phyloP scores from a whole-genome alignment of 1,140 invertebrate species.

The Parapsyche elsis region DNA sequence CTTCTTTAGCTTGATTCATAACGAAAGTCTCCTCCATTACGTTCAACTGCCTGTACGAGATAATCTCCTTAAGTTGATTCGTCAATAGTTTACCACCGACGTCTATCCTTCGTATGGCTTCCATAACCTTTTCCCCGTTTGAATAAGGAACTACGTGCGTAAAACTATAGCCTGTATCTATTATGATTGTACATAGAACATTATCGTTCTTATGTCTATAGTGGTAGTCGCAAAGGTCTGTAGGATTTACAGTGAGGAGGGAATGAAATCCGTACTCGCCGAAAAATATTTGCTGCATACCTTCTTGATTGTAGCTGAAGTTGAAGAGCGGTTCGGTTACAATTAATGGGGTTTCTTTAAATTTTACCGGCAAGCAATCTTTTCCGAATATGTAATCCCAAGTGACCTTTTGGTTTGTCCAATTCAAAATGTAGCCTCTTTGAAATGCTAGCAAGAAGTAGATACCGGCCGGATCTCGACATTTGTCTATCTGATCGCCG shows the following conservation, averaged over 20 bases:
- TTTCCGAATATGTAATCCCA: constrained; percentile 97
- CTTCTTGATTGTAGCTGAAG: constrained; percentile 92
- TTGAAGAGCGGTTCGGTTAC: constrained; percentile 96
- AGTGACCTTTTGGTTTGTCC: constrained; percentile 94
- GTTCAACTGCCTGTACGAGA: constrained; percentile 96
- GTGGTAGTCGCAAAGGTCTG: constrained; percentile 75
- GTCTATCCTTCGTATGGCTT: constrained; percentile 87
- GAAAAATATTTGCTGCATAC: constrained; percentile 95
- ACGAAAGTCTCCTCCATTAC: constrained; percentile 99
- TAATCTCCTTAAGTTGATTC: constrained; percentile 97
- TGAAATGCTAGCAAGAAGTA: constrained; percentile 96
- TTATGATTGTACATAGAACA: constrained; percentile 82
- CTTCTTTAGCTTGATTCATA: constrained; percentile 99
- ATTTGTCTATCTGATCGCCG: constrained; percentile 94
- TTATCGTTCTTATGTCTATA: constrained; percentile 71
- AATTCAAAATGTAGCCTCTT: constrained; percentile 95
- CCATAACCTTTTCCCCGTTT: constrained; percentile 85
- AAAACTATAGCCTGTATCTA: constrained; percentile 96
- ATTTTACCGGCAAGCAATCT: constrained; percentile 83
- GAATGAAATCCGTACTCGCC: constrained; percentile 96
- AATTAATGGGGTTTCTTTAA: constrained; percentile 84
- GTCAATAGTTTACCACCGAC: constrained; percentile 97
- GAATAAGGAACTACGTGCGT: constrained; percentile 95
- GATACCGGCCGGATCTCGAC: constrained; percentile 92
- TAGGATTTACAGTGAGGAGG: constrained; percentile 83